A percentile compares a stretch with the other conserved stretches of the same genome.
Conservation (phyloP, 2,113 vertebrate species). For the Pelvicachromis taeniatus region DNA sequence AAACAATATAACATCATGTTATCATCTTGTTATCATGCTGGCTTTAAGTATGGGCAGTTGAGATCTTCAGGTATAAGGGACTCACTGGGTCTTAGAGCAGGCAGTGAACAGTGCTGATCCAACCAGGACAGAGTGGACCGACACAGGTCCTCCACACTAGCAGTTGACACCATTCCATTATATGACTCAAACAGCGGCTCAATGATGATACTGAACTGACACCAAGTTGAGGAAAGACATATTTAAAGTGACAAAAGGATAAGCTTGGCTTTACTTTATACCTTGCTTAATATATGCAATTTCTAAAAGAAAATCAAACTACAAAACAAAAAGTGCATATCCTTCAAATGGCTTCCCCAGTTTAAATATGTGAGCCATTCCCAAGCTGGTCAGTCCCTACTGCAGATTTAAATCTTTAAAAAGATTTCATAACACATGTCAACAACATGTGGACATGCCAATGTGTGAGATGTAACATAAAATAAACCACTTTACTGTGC, state of each 20-base stretch:
- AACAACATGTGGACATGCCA: not conserved
- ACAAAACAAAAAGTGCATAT: not conserved
- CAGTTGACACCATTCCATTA: constrained; percentile 92
- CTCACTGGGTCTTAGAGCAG: constrained; percentile 87
- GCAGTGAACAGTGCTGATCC: constrained; percentile 93
- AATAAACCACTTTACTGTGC: not conserved
- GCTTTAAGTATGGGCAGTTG: not conserved
- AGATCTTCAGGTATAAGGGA: not conserved
- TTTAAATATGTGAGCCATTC: not conserved
- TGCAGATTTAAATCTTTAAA: not conserved
- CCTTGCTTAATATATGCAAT: not conserved
- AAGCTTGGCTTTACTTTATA: not conserved
- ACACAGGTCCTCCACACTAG: constrained; percentile 86
- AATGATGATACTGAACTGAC: constrained; percentile 92
- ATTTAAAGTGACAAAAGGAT: not conserved
- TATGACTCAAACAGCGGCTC: constrained; percentile 95
- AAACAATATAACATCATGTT: not conserved
- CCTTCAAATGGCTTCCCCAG: not conserved
- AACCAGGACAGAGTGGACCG: constrained; percentile 89
- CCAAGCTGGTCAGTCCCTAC: no score
- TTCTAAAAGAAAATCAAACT: not conserved
- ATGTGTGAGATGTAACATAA: not conserved
- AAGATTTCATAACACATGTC: not conserved
- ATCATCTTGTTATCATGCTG: not conserved
- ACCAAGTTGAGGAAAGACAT: constrained; percentile 71